phyloP scores from a whole-genome alignment of 2,113 vertebrate species.

The Azemiops feae region DNA sequence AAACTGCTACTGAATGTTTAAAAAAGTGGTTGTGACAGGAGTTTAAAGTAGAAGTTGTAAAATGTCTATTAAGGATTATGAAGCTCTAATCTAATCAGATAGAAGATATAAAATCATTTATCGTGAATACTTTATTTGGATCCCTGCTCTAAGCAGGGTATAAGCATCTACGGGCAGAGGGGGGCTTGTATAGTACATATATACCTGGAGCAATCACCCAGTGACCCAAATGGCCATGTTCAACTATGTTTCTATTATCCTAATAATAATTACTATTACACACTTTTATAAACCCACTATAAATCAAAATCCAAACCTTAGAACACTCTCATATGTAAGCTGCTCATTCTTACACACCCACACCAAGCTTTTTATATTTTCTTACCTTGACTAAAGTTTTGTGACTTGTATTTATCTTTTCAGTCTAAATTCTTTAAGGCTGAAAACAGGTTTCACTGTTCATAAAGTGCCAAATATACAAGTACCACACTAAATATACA shows the following conservation, averaged over 20 bases:
- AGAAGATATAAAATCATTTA: neutral
- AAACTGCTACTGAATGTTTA: neutral
- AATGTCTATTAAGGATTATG: neutral
- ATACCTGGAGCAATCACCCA: neutral
- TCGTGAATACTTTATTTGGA: neutral
- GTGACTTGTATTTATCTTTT: neutral
- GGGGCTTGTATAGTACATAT: neutral
- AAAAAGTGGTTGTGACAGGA: neutral
- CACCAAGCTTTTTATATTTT: neutral
- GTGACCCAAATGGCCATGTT: neutral
- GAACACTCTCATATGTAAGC: neutral
- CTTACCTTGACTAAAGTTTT: slow-evolving; percentile 11
- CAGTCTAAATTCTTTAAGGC: slow-evolving; percentile 4
- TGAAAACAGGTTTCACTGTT: neutral
- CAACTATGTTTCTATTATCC: neutral
- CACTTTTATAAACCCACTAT: neutral
- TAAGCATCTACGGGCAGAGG: neutral
- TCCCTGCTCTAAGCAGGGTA: neutral
- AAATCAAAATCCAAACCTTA: neutral
- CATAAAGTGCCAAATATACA: neutral
- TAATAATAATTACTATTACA: neutral
- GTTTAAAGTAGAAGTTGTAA: neutral
- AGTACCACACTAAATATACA: neutral
- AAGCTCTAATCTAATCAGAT: neutral
- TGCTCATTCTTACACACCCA: neutral